Evolutionary conservation across 2,888 invertebrate genomes (phyloP), one percentile per base, ranked within the genome.

Genomic region (Nomada fabriciana): DNA sequence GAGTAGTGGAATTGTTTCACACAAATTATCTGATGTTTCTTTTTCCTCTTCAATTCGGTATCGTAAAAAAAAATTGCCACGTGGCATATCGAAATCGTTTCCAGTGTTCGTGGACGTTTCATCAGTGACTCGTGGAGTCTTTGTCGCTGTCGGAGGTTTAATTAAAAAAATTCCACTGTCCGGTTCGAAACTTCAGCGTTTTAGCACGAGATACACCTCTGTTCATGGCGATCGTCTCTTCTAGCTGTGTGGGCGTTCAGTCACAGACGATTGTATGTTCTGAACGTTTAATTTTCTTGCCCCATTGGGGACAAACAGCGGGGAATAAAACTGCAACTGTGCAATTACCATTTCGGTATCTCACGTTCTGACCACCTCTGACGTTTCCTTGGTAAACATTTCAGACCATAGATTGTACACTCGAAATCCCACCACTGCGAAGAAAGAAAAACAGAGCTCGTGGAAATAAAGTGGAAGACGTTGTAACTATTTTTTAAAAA

Each of bases 221-320:
- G 25, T 10, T 53, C 5, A 15, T 11, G 23, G 29, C 15, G 36
- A 63, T 23, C 25, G 59, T 20, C 36, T 52, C 52, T 20, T n/a
- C n/a, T n/a, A 25, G 2, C 0, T 7, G 55, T 9, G 65, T 80
- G 71, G 79, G 67, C 42, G 67, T 29, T 25, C 55, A 55, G 55
- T 78, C 55, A 59, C 20, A 18, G 36, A 55, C 20, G 79, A 78
- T 67, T 61, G 18, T 80, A 61, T 15, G n/a, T 47, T 20, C 42
- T 20, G 60, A 55, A 50, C 53, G 61, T 80, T 78, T 53, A 65
- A 80, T 78, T 71, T 78, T 29, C 71, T 60, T 61, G 36, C 3
- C 47, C 42, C 71, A 43, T 42, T 15, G 36, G 9, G 36, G 2
- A 63, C 29, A n/a, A n/a, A 23, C 9, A 10, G 10, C 2, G 0